phyloP scores from a whole-genome alignment of 2,888 invertebrate species.

The Pogonocherus hispidulus region DNA sequence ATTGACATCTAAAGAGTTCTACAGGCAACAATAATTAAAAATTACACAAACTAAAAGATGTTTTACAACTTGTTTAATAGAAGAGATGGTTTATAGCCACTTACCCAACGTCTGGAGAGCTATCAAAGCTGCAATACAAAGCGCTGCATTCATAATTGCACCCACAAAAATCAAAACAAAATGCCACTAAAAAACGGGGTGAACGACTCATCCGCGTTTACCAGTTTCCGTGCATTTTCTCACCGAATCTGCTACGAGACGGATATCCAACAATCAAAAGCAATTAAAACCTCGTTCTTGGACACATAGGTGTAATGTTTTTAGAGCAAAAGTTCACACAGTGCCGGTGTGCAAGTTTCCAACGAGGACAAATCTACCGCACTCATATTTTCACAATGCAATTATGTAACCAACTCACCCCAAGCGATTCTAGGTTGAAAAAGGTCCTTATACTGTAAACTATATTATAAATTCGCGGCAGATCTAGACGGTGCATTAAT shows the following conservation, averaged over 20 bases:
- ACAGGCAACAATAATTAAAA: too few species aligned
- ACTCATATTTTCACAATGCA: slow-evolving; percentile 32
- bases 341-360: slow-evolving; percentile 43
- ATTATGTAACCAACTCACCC: not conserved
- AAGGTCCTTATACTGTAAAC: too few species aligned
- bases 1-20: too few species aligned
- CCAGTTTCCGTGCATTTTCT: slow-evolving; percentile 7
- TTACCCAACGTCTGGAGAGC: slow-evolving; percentile 38
- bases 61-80: not conserved
- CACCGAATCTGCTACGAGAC: not conserved
- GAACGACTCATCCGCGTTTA: slow-evolving; percentile 9
- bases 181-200: slow-evolving; percentile 2
- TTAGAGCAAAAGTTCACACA: slow-evolving; percentile 48
- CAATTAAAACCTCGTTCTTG: not conserved
- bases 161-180: slow-evolving; percentile 25
- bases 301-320: slow-evolving; percentile 30
- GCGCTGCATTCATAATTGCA: slow-evolving; percentile 38
- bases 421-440: not conserved
- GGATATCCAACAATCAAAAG: slow-evolving; percentile 6
- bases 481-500: slow-evolving; percentile 19
- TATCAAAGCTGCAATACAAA: slow-evolving; percentile 34
- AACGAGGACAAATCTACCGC: slow-evolving; percentile 25
- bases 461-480: not conserved
- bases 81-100: slow-evolving; percentile 9
- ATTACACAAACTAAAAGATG: not conserved